These are phyloP conservation scores for Temnothorax rugatulus DNA, from an alignment of 2,888 invertebrate genomes.

Conservation along the genomic window DNA sequence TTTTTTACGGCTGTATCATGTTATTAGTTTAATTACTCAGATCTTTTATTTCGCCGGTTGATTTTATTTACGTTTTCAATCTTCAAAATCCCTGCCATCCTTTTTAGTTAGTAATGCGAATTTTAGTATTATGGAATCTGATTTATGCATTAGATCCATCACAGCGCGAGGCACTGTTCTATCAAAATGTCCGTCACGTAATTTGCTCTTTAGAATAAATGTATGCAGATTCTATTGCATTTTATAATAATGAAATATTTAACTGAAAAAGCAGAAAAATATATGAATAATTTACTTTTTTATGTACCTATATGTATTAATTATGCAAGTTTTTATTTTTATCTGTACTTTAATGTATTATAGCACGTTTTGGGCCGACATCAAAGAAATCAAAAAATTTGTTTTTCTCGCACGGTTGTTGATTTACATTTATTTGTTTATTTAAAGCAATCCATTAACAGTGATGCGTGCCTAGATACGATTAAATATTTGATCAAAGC, in stretches of 20 bases:
- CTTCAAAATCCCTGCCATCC: not conserved
- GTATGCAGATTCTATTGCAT: not conserved
- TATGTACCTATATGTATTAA: too few species aligned
- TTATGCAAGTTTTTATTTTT: not conserved
- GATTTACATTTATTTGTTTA: conserved; percentile 7
- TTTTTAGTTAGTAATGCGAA: not conserved
- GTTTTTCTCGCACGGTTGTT: not conserved
- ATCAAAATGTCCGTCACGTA: not conserved
- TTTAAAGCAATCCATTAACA: conserved; percentile 1
- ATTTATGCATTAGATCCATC: not conserved
- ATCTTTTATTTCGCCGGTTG: not conserved
- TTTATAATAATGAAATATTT: conserved; percentile 20
- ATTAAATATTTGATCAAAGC: not conserved
- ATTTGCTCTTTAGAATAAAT: not conserved
- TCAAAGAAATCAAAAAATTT: not conserved
- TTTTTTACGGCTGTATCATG: not conserved
- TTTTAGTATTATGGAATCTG: not conserved
- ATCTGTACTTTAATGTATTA: not conserved
- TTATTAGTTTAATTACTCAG: not conserved
- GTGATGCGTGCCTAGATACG: not conserved
- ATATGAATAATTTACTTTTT: not conserved
- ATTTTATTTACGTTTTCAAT: not conserved
- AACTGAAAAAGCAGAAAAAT: not conserved
- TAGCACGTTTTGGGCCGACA: too few species aligned
- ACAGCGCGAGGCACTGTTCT: not conserved